Conservation (phyloP, 2,113 vertebrate species). For the Calidris pygmaea region DNA sequence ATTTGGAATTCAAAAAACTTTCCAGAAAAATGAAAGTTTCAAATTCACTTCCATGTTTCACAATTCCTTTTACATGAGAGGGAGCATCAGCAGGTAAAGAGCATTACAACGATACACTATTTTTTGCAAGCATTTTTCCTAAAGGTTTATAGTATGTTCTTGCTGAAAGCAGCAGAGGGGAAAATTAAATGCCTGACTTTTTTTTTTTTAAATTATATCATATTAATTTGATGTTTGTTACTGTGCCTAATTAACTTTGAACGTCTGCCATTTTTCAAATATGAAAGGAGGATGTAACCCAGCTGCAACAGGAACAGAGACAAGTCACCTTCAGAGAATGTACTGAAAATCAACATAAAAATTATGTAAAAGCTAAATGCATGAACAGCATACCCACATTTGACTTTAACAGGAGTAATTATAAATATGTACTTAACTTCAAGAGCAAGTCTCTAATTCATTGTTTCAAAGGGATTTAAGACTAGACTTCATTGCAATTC, state of each 20-base stretch:
- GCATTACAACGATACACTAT: neutral
- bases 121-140: neutral
- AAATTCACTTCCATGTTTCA: neutral
- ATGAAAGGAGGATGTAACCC: neutral
- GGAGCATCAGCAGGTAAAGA: neutral
- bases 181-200: neutral
- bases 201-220: accelerated
- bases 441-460: neutral
- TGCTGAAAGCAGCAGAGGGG: neutral
- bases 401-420: neutral
- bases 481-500: neutral
- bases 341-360: neutral
- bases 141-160: neutral
- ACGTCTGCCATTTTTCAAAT: neutral
- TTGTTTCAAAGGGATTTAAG: constrained; percentile 9
- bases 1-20: neutral
- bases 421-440: neutral
- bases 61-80: neutral
- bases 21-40: neutral
- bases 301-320: neutral
- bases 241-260: neutral
- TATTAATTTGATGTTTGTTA: neutral
- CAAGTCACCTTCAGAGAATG: neutral
- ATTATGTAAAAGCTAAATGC: neutral
- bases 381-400: neutral